Conservation (phyloP, 2,888 invertebrate genomes). For the Tipula helvola region DNA sequence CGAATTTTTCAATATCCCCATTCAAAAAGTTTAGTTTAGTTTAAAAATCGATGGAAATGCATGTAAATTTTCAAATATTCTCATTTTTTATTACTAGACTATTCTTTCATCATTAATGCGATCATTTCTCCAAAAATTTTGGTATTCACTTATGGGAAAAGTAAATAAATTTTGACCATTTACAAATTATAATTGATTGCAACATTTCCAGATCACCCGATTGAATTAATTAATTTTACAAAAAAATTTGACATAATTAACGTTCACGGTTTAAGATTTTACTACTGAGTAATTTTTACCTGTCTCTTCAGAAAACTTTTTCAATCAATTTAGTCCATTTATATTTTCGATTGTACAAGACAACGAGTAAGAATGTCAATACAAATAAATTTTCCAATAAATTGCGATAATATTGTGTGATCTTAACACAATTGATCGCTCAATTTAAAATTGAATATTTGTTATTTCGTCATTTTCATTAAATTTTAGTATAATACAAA, state of each 20-base stretch:
- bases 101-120: no score
- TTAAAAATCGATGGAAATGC: no score
- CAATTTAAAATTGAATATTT: not conserved
- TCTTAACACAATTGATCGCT: not conserved
- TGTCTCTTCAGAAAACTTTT: not conserved
- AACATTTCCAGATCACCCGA: not conserved
- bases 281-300: not conserved
- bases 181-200: not conserved
- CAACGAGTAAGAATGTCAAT: not conserved
- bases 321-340: not conserved
- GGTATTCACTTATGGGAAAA: no score
- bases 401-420: not conserved
- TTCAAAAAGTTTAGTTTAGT: no score
- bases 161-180: not conserved
- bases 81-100: no score
- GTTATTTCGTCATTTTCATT: not conserved
- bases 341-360: not conserved
- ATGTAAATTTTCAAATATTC: no score
- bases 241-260: not conserved
- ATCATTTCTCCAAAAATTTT: no score
- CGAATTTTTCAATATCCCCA: no score
- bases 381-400: not conserved
- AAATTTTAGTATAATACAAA: not conserved
- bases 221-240: not conserved
- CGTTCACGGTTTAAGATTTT: not conserved